A percentile compares a stretch with the other conserved stretches of the same genome.
phyloP scores from a whole-genome alignment of 2,888 invertebrate genomes.

The Acrobasis consociella region DNA sequence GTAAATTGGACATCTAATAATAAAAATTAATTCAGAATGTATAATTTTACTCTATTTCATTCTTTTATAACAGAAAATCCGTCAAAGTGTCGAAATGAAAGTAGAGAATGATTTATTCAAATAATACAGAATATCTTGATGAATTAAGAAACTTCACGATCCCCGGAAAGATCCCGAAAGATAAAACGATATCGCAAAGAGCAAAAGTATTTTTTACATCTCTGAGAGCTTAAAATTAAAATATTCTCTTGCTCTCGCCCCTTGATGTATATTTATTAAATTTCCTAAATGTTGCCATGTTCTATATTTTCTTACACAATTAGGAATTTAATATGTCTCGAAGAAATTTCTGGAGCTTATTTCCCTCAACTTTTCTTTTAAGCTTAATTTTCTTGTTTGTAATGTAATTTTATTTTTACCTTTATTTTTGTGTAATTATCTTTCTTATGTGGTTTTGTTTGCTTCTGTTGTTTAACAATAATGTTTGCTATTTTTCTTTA shows the following conservation, averaged over 20 bases:
- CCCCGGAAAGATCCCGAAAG: conserved; percentile 3
- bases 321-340: conserved; percentile 23
- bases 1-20: too few relatives aligned
- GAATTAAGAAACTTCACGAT: conserved; percentile 12
- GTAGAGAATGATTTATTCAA: conserved; percentile 4
- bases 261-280: conserved; percentile 23
- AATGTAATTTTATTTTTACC: conserved; percentile 4
- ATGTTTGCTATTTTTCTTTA: neutral
- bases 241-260: conserved; percentile 11
- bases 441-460: neutral
- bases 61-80: neutral
- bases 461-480: neutral
- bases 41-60: too few relatives aligned
- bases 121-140: neutral
- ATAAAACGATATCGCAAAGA: conserved; percentile 12
- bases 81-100: neutral
- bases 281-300: conserved; percentile 10
- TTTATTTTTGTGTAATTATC: neutral
- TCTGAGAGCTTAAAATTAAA: conserved; percentile 13
- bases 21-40: too few relatives aligned
- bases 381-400: conserved; percentile 10
- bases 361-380: neutral
- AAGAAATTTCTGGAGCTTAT: conserved; percentile 6
- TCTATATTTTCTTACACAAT: conserved; percentile 14
- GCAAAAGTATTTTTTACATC: conserved; percentile 14